Evolutionary conservation across 2,888 invertebrate genomes (phyloP).

Genomic region (Ennomos quercinarius): DNA sequence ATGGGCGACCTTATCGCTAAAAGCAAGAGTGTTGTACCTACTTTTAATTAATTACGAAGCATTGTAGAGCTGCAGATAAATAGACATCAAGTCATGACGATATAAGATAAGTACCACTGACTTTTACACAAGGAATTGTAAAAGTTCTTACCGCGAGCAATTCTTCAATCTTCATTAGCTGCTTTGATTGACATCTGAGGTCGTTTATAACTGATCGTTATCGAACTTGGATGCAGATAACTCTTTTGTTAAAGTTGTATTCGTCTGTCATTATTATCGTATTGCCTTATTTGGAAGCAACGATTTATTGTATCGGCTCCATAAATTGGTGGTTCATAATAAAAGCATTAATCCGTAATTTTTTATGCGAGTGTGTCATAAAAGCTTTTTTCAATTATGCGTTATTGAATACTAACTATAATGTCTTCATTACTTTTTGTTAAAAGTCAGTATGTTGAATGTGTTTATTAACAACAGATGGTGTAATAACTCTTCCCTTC

Average conservation of each 20-base stretch:
- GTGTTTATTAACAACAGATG: no score
- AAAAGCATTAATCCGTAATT: neutral
- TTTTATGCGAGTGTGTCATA: neutral
- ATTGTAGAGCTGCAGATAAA: no score
- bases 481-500: no score
- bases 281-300: constrained; percentile 58
- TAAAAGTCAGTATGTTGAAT: no score
- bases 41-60: no score
- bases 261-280: constrained; percentile 59
- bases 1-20: no score
- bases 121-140: constrained; percentile 37
- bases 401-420: no score
- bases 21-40: no score
- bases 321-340: constrained; percentile 1
- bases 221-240: constrained; percentile 49
- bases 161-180: constrained; percentile 65
- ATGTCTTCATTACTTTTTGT: no score
- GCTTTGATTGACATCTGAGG: constrained; percentile 67
- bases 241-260: constrained; percentile 59
- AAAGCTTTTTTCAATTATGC: neutral
- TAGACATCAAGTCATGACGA: no score
- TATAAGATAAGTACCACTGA: constrained; percentile 4
- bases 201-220: constrained; percentile 57
- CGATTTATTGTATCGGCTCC: constrained; percentile 53
- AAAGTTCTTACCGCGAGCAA: constrained; percentile 39